Evolutionary conservation across 2,113 vertebrate genomes (phyloP), one percentile per base, ranked within the genome.

Genomic region (Rallus limicola): DNA sequence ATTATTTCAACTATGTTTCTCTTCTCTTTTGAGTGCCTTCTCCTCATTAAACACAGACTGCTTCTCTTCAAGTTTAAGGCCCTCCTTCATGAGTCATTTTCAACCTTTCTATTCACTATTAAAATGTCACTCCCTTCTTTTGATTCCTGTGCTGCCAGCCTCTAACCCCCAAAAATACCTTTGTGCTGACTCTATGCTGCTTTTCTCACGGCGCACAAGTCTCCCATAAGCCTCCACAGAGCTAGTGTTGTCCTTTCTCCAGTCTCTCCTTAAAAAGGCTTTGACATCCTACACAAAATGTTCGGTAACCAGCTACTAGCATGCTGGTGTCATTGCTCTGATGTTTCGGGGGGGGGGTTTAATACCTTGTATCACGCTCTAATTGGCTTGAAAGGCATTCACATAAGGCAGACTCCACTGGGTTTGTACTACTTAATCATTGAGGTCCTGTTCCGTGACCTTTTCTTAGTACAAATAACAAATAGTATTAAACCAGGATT

Each of bases 71-170:
- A 5, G 81, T 77, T 90, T 77, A 88, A 87, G 67, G 58, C n/a
- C 26, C 16, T 67, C 76, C n/a, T 42, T 85, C 28, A 42, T 91
- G 90, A 91, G 75, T 87, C 55, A 91, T 93, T 94, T 76, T 52
- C 75, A 91, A 82, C 90, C 78, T 95, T 94, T 93, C 82, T 59
- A 82, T 64, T 75, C 46, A 20, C 59, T 80, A 56, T 52, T 71
- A 77, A 96, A 94, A 85, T 93, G 63, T 70, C 52, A 36, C n/a
- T 85, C 87, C 78, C 67, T 82, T 71, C 44, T 77, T 71, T 86
- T 80, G n/a, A 31, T 77, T 86, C 38, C 65, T 16, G 12, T 40
- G n/a, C 62, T 78, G 36, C 78, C 75, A 63, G 31, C 28, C 40
- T 83, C 25, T 86, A 63, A 53, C 25, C 44, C 42, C 63, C 5